Evolutionary conservation across 2,113 vertebrate genomes (phyloP), one percentile per base, ranked within the genome.

Genomic region (Anarhynchus alexandrinus): DNA sequence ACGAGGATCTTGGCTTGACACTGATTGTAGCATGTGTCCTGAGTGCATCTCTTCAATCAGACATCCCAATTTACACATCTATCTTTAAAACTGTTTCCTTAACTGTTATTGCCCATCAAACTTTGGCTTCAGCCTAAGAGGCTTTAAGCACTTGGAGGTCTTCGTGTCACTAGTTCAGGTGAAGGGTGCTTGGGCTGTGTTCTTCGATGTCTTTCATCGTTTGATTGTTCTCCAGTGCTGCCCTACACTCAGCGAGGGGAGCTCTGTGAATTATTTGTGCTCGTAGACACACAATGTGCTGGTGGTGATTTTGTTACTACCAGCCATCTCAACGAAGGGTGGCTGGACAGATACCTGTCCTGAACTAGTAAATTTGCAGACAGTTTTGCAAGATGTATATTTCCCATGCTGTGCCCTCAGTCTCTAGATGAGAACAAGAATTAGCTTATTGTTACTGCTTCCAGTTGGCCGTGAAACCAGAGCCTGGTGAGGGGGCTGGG

Each of bases 321-420:
- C 1, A 4, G 5, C 55, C 14, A 2, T 36, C 54, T 38, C 1
- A 0, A 6, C 0, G 1, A 82, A 73, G 58, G 54, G 14, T 54
- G 49, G 18, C 61, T 66, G 67, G 7, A 6, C 5, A 7, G 59
- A 22, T 22, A 54, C 36, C 22, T 9, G 4, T 29, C 49, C 74
- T 69, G 58, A 88, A 17, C 26, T 11, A 4, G 12, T 52, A 14
- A 2, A 66, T 38, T 67, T 81, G 67, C 47, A 45, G 70, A 15
- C 19, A 23, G 0, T 27, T 88, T 52, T 51, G 38, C 55, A 29
- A 51, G 59, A 7, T 11, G 27, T 64, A 1, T 16, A 30, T 16
- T 64, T 66, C n/a, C 3, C 0, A 1, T 38, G n/a, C 30, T 79
- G n/a, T 40, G 76, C 64, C 76, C 49, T 91, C 8, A 8, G n/a